Evolutionary conservation across 2,888 invertebrate genomes (phyloP).

Genomic region (Xylota segnis): DNA sequence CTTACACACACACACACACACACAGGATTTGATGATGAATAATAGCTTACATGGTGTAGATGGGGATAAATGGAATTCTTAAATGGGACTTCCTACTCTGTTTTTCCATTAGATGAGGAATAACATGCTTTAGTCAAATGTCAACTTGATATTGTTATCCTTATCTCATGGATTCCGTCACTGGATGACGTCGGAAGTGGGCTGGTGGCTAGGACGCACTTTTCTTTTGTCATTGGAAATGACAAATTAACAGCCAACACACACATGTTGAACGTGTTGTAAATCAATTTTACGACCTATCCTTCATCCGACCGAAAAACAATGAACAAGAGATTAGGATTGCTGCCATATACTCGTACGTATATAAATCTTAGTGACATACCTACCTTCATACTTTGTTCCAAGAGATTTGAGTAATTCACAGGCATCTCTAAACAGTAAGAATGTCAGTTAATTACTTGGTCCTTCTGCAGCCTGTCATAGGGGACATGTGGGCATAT

Average conservation of each 20-base stretch:
- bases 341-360: slow-evolving; percentile 58
- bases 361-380: slow-evolving; percentile 66
- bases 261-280: slow-evolving; percentile 53
- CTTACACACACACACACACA: neutral
- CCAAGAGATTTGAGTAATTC: slow-evolving; percentile 50
- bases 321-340: slow-evolving; percentile 68
- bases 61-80: slow-evolving; percentile 38
- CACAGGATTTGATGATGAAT: slow-evolving; percentile 57
- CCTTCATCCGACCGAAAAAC: slow-evolving; percentile 52
- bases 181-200: neutral
- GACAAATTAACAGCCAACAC: slow-evolving; percentile 41
- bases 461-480: slow-evolving; percentile 55
- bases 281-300: slow-evolving; percentile 63
- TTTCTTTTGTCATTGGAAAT: slow-evolving; percentile 38
- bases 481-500: slow-evolving; percentile 35
- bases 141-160: slow-evolving; percentile 61
- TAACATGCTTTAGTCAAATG: slow-evolving; percentile 54
- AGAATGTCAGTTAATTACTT: slow-evolving; percentile 71
- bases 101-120: slow-evolving; percentile 47
- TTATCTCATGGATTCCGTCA: slow-evolving; percentile 16
- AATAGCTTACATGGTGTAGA: slow-evolving; percentile 42
- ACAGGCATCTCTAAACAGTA: slow-evolving; percentile 44
- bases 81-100: slow-evolving; percentile 29
- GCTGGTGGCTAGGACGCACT: slow-evolving; percentile 6
- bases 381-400: slow-evolving; percentile 55